Base-by-base conservation (phyloP, 2,888 invertebrate genomes). In the Eupithecia vulgata region DNA sequence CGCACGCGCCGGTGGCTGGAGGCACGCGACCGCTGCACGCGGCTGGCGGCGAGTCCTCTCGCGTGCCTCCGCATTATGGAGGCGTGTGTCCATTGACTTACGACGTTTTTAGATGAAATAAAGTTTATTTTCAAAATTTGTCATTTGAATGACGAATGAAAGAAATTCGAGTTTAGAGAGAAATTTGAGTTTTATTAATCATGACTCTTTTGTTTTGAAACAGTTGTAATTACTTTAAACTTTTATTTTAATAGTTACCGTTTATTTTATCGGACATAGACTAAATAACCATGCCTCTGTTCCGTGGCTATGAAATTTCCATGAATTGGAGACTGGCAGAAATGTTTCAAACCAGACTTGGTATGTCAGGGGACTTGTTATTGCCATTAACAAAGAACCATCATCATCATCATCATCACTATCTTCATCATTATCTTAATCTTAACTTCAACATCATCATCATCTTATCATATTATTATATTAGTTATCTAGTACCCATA, bases 21-120 rank as follows among this genome's bases (percentile, higher is more conserved):
- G 80, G 80, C 80, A 92, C 90, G 90, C 94, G 92, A 89, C 88
- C 84, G 83, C 83, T 83, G 88, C 93, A 90, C 91, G 87, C 81
- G 81, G 82, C 81, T 84, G 80, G 87, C 83, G 83, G 85, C 80
- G 80, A 86, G 76, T 81, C 80, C 81, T 86, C 84, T 87, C 88
- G 89, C 89, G 90, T 89, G 91, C 87, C 90, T 80, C 80, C 81
- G 81, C 81, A 76, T 84, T 83, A 83, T 82, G 78, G 79, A 70
- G 75, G 75, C 74, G 45, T 71, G 76, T 73, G 34, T 84, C 82
- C 87, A 85, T 79, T 84, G 74, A 71, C 78, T 40, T 62, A 79
- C 84, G 80, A 25, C 0, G 1, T n/a, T 30, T 10, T 45, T 12
- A 8, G 12, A 57, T 7, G 5, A 8, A n/a, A n/a, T n/a, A n/a